These are phyloP conservation scores for Actinemys pallida DNA, from an alignment of 2,113 vertebrate genomes.

Conservation along the genomic window DNA sequence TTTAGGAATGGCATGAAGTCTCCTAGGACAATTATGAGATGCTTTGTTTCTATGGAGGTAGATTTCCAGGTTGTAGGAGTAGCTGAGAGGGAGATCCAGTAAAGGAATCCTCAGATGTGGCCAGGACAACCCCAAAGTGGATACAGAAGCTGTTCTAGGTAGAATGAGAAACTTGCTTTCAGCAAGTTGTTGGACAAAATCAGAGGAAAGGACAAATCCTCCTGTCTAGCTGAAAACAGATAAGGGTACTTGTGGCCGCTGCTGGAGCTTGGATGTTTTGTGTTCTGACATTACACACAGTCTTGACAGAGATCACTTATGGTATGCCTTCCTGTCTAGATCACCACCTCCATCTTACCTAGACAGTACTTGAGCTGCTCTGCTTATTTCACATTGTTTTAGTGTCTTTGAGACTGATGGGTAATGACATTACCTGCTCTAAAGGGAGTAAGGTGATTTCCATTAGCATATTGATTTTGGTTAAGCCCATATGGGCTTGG, in stretches of 20 bases:
- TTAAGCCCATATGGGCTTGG: neutral
- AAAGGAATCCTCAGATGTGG: neutral
- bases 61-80: neutral
- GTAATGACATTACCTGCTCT: neutral
- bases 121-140: neutral
- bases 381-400: neutral
- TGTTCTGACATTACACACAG: neutral
- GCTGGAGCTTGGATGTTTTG: neutral
- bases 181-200: neutral
- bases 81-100: neutral
- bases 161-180: neutral
- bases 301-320: neutral
- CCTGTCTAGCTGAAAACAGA: neutral
- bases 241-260: neutral
- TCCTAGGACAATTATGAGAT: neutral
- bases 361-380: neutral
- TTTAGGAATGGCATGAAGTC: neutral
- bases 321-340: neutral
- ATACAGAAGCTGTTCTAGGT: accelerated
- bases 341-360: neutral
- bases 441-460: neutral
- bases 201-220: neutral
- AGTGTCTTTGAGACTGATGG: neutral
- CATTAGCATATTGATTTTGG: neutral
- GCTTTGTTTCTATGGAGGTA: accelerated